phyloP scores from a whole-genome alignment of 2,797 vertebrate genomes.

The Phoxinus dragarum region DNA sequence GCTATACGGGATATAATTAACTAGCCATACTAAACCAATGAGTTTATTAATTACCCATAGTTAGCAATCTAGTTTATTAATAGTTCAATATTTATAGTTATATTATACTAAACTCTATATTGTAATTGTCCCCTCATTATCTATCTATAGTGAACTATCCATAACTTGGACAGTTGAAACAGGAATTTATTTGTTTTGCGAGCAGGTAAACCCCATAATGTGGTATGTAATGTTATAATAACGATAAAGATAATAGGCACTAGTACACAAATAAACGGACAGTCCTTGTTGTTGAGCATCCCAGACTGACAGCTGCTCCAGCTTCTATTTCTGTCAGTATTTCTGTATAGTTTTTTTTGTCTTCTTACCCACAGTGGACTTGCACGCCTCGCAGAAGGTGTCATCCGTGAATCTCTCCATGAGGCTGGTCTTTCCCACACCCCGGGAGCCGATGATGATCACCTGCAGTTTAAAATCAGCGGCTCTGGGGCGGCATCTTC shows the following conservation, averaged over 20 bases:
- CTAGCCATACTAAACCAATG: neutral
- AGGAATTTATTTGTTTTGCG: too few species aligned
- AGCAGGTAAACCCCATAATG: too few species aligned
- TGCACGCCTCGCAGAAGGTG: conserved; percentile 98
- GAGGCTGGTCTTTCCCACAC: conserved; percentile 96
- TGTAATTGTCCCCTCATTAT: too few species aligned
- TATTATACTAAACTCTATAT: neutral
- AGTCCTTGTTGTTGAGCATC: neutral
- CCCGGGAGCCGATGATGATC: conserved; percentile 96
- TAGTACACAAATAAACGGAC: neutral
- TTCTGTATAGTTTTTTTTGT: neutral
- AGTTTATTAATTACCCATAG: neutral
- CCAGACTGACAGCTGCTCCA: neutral
- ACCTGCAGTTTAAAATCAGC: conserved; percentile 97
- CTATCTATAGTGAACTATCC: neutral
- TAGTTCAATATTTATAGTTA: neutral
- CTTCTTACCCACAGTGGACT: conserved; percentile 98
- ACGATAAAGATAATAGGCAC: too few species aligned
- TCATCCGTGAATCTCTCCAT: conserved; percentile 98
- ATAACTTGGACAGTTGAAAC: neutral
- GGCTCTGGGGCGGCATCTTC: conserved; percentile 94
- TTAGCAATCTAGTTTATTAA: neutral
- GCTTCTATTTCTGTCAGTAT: neutral
- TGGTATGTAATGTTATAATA: too few species aligned
- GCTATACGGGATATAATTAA: neutral